phyloP scores from a whole-genome alignment of 2,888 invertebrate species.

The Hemithea aestivaria region DNA sequence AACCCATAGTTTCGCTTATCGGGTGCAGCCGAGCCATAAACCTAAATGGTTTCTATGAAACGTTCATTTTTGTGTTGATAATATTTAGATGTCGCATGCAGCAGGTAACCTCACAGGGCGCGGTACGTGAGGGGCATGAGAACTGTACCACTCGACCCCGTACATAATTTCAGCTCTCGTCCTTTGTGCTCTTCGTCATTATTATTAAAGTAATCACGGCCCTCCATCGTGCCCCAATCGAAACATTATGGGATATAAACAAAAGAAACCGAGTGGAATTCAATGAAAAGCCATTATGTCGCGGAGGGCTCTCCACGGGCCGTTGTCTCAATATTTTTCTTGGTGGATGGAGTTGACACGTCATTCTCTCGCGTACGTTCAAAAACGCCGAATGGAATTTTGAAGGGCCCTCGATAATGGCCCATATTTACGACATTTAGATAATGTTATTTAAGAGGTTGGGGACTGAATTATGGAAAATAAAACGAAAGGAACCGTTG shows the following conservation, averaged over 20 bases:
- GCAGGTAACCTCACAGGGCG: conserved; percentile 54
- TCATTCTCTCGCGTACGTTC: conserved; percentile 66
- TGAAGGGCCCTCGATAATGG: conserved; percentile 74
- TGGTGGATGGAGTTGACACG: conserved; percentile 70
- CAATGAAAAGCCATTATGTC: conserved; percentile 78
- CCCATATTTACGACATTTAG: conserved; percentile 73
- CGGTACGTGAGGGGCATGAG: conserved; percentile 72
- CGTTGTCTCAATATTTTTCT: conserved; percentile 79
- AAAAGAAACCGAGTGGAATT: conserved; percentile 76
- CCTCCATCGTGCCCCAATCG: conserved; percentile 74
- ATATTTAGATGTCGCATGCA: conserved; percentile 63
- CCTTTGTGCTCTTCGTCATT: conserved; percentile 72
- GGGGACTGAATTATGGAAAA: conserved; percentile 61
- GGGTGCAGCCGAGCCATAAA: conserved; percentile 48
- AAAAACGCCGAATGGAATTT: conserved; percentile 73
- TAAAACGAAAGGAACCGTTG: conserved; percentile 55
- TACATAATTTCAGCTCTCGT: conserved; percentile 70
- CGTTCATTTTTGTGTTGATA: conserved; percentile 65
- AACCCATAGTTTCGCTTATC: conserved; percentile 40
- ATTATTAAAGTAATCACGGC: conserved; percentile 78
- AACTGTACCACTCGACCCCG: conserved; percentile 61
- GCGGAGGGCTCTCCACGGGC: conserved; percentile 63
- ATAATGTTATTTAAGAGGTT: conserved; percentile 68
- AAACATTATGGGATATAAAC: conserved; percentile 78
- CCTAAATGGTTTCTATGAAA: conserved; percentile 59